Conservation (phyloP, 2,888 invertebrate species). For the Eueremaeus valkanovi region DNA sequence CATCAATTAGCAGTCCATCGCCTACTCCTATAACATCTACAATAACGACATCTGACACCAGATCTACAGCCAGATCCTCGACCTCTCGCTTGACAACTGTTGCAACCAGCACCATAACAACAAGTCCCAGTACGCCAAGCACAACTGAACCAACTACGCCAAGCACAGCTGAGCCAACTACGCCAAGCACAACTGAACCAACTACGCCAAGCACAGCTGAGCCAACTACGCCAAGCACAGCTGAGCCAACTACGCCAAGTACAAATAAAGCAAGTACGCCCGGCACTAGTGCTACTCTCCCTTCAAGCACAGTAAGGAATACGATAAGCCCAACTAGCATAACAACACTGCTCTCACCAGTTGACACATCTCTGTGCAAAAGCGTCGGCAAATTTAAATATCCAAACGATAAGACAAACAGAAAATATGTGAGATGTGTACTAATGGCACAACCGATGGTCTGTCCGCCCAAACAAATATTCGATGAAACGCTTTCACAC, state of each 20-base stretch:
- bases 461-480: neutral
- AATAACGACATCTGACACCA: conserved; percentile 27
- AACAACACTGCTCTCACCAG: too few species aligned
- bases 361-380: neutral
- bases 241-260: neutral
- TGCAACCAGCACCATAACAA: conserved; percentile 5
- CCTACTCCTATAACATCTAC: conserved; percentile 34
- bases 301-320: neutral
- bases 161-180: neutral
- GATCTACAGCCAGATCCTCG: conserved; percentile 33
- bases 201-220: conserved; percentile 2
- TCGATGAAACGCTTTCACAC: neutral
- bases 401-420: conserved; percentile 1
- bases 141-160: conserved; percentile 7
- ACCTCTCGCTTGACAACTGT: conserved; percentile 28
- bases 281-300: too few species aligned
- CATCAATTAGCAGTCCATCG: conserved; percentile 20
- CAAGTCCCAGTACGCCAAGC: too few species aligned
- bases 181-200: neutral
- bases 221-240: conserved; percentile 33
- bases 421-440: neutral
- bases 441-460: neutral
- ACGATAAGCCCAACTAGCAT: neutral
- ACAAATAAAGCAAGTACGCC: neutral
- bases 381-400: neutral